Evolutionary conservation across 2,888 invertebrate genomes (phyloP).

Genomic region (Parapristionchus giblindavisi): DNA sequence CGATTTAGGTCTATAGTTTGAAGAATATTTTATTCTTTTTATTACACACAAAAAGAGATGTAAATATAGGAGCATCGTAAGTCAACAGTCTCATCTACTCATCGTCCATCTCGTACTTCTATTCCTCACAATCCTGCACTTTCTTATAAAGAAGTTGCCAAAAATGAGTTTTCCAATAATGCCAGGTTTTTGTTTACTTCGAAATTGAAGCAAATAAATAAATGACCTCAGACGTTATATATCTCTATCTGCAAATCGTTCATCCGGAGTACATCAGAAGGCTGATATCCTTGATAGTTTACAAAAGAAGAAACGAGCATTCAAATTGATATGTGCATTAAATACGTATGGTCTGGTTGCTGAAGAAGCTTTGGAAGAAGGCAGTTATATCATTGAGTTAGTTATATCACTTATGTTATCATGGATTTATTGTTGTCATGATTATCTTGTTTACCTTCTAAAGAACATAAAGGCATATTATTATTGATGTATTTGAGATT

Average conservation of each 20-base stretch:
- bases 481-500: slow-evolving; percentile 9
- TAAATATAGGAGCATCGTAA: too few relatives aligned
- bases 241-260: neutral
- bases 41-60: slow-evolving; percentile 3
- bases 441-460: neutral
- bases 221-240: too few relatives aligned
- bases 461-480: neutral
- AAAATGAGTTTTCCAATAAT: slow-evolving; percentile 10
- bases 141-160: neutral
- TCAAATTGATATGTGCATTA: neutral
- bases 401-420: neutral
- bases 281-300: neutral
- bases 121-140: neutral
- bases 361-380: neutral
- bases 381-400: slow-evolving; percentile 21
- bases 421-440: neutral
- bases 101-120: neutral
- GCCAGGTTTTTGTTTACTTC: slow-evolving; percentile 4
- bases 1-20: neutral
- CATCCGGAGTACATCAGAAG: neutral
- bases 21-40: neutral
- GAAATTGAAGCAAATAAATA: neutral
- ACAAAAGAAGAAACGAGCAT: neutral
- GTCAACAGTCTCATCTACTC: neutral
- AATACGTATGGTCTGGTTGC: neutral